Conservation (phyloP, 37 sponge, comb jelly and placozoan species). For the Aphrocallistes beatrix region DNA sequence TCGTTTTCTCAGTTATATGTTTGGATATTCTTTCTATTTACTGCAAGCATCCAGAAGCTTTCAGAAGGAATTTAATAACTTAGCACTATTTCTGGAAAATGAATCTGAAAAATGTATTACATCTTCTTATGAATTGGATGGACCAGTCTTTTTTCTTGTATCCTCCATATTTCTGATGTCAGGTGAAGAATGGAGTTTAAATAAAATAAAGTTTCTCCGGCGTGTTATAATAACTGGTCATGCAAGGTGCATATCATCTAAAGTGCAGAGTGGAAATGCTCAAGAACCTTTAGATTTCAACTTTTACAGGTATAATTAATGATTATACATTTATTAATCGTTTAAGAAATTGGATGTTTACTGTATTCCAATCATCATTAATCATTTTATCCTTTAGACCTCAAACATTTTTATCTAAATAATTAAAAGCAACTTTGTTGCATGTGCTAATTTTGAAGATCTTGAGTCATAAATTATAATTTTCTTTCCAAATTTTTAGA, state of each 20-base stretch:
- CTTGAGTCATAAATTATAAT: too few relatives aligned
- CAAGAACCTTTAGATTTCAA: too few relatives aligned
- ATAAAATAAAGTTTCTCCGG: not conserved
- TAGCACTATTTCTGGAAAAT: not conserved
- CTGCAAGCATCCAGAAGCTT: not conserved
- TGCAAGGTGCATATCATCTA: not conserved
- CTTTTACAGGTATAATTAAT: too few relatives aligned
- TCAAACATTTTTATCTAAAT: too few relatives aligned
- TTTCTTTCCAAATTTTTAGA: too few relatives aligned
- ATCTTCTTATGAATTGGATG: not conserved
- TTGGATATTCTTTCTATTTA: not conserved
- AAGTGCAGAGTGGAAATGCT: too few relatives aligned
- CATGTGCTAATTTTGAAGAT: too few relatives aligned
- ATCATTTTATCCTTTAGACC: too few relatives aligned
- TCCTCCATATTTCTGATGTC: not conserved
- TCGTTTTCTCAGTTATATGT: not conserved
- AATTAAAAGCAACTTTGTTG: too few relatives aligned
- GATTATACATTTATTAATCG: too few relatives aligned
- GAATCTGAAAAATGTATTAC: not conserved
- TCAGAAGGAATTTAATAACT: not conserved
- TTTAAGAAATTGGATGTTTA: too few relatives aligned
- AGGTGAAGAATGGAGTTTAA: not conserved
- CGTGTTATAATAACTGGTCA: not conserved
- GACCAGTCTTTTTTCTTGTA: not conserved
- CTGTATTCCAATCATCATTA: too few relatives aligned